These are phyloP conservation scores for Bungarus multicinctus DNA, from an alignment of 2,113 vertebrate species.

Conservation along the genomic window DNA sequence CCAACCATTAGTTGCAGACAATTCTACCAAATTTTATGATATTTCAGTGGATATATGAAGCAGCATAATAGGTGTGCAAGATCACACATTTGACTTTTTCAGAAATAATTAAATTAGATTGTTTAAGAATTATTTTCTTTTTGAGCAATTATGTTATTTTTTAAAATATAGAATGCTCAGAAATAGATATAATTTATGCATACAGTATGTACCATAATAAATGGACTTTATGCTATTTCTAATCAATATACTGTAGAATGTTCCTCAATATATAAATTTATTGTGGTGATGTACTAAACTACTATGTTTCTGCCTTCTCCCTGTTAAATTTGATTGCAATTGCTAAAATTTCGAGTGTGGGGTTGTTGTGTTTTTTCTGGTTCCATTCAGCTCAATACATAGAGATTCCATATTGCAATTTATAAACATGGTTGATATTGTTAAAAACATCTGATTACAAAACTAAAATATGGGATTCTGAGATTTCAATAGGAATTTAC, in stretches of 20 bases:
- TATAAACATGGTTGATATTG: neutral
- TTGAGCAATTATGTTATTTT: neutral
- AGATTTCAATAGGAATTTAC: neutral
- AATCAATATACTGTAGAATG: neutral
- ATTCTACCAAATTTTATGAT: conserved; percentile 11
- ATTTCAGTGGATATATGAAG: neutral
- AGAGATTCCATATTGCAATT: neutral
- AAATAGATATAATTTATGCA: neutral
- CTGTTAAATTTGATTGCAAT: neutral
- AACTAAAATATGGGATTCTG: neutral
- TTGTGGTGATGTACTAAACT: neutral
- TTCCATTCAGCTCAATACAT: neutral
- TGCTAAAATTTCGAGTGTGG: neutral
- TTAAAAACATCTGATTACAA: neutral
- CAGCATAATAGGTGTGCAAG: neutral
- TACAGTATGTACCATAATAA: neutral
- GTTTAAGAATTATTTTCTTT: neutral
- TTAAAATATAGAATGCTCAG: neutral
- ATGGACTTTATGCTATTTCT: neutral
- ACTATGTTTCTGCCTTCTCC: neutral
- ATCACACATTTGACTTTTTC: neutral
- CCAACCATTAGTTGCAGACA: conserved; percentile 23
- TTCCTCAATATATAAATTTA: neutral
- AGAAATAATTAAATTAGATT: neutral
- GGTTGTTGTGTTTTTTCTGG: neutral